Evolutionary conservation across 2,888 invertebrate genomes (phyloP).

Genomic region (Lamellibrachia columna): DNA sequence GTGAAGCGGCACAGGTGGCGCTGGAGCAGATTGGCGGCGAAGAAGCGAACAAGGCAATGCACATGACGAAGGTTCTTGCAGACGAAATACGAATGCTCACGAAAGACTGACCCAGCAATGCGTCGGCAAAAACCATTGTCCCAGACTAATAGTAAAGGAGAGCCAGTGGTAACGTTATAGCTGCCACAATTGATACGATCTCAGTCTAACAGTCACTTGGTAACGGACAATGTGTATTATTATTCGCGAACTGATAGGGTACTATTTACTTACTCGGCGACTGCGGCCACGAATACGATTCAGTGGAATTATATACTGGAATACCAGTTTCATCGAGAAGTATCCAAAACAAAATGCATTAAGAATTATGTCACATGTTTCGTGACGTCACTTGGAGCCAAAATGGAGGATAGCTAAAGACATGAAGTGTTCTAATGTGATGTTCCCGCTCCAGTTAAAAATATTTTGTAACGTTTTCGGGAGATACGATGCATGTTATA

Average conservation of each 20-base stretch:
- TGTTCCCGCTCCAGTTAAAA: background rate
- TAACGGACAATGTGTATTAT: too few species aligned
- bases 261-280: too few species aligned
- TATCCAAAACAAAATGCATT: background rate
- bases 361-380: background rate
- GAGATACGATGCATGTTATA: too few species aligned
- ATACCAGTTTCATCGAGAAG: too few species aligned
- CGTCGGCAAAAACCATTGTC: constrained; percentile 35
- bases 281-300: too few species aligned
- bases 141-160: constrained; percentile 26
- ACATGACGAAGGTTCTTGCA: constrained; percentile 54
- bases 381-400: background rate
- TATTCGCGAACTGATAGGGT: too few species aligned
- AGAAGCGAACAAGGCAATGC: constrained; percentile 57
- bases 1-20: constrained; percentile 54
- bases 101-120: constrained; percentile 27
- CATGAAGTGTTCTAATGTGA: background rate
- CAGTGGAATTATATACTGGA: too few species aligned
- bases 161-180: background rate
- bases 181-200: background rate
- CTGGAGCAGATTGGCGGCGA: constrained; percentile 56
- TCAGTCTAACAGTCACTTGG: too few species aligned
- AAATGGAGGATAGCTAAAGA: background rate
- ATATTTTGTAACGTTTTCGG: background rate
- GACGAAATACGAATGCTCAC: constrained; percentile 54